A percentile compares a stretch with the other conserved stretches of the same genome.
These are phyloP conservation scores for Etheostoma perlongum DNA, from an alignment of 2,797 vertebrate species.

Conservation along the genomic window DNA sequence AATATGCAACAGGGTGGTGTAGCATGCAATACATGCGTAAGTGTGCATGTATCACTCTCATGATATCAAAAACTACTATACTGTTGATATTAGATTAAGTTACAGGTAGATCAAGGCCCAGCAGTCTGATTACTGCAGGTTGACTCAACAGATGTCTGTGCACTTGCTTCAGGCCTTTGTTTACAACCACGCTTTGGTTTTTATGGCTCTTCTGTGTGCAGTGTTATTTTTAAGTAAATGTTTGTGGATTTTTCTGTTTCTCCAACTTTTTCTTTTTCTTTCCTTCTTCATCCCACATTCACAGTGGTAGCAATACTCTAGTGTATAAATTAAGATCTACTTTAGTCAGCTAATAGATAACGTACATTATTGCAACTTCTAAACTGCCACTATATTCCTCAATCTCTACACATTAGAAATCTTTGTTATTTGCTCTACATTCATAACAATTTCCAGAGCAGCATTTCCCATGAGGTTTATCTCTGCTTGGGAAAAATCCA, in stretches of 20 bases:
- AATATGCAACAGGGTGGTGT: not conserved
- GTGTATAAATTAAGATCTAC: not conserved
- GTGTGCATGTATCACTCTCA: not conserved
- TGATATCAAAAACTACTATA: not conserved
- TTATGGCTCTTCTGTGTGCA: constrained; percentile 10
- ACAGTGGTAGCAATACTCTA: not conserved
- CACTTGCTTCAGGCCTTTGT: constrained; percentile 43
- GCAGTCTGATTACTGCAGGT: not conserved
- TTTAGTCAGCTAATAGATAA: not conserved
- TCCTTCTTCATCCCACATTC: constrained; percentile 1
- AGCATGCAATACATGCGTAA: not conserved
- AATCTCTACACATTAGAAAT: not conserved
- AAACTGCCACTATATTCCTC: not conserved
- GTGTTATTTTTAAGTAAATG: constrained; percentile 32
- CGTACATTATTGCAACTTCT: not conserved
- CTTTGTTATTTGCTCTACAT: constrained; percentile 9
- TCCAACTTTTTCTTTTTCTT: constrained; percentile 12
- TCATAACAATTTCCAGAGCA: constrained; percentile 37
- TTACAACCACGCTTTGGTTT: constrained; percentile 4
- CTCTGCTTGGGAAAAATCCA: constrained; percentile 52
- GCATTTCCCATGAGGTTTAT: constrained; percentile 30
- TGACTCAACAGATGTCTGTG: constrained; percentile 16
- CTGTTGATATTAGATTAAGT: constrained; percentile 6
- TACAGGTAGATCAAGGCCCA: constrained; percentile 6
- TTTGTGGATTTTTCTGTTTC: constrained; percentile 28